A percentile compares a stretch with the other conserved stretches of the same genome.
phyloP scores from a whole-genome alignment of 2,888 invertebrate genomes.

The Aethes cnicana region DNA sequence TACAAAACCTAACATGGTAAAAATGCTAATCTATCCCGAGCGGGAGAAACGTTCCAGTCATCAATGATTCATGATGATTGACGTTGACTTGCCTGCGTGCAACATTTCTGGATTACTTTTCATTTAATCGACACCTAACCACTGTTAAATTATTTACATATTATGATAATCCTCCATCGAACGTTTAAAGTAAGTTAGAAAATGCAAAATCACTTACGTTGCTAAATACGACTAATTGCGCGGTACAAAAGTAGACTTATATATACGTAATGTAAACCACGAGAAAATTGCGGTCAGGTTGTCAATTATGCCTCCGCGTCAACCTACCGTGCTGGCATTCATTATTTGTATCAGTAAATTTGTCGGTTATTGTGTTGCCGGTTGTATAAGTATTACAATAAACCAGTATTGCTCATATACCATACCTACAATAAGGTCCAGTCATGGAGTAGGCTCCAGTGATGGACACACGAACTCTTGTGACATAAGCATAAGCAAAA shows the following conservation, averaged over 20 bases:
- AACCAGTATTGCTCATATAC: background rate
- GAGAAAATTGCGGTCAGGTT: conserved; percentile 21
- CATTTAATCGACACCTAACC: too few relatives aligned
- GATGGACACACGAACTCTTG: too few relatives aligned
- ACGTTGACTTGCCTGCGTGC: too few relatives aligned
- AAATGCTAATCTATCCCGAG: conserved; percentile 22
- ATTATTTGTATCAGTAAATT: conserved; percentile 19
- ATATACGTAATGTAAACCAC: conserved; percentile 21
- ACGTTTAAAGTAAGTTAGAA: too few relatives aligned
- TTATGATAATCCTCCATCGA: too few relatives aligned
- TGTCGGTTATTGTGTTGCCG: conserved; percentile 3
- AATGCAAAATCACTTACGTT: background rate
- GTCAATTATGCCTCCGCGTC: conserved; percentile 19
- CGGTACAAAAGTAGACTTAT: background rate
- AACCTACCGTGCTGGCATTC: conserved; percentile 3
- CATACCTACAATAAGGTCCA: too few relatives aligned
- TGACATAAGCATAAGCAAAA: too few relatives aligned
- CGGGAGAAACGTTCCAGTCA: conserved; percentile 1
- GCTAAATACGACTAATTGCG: background rate
- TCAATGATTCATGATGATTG: conserved; percentile 5
- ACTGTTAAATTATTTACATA: too few relatives aligned
- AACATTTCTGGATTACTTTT: too few relatives aligned
- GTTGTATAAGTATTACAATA: conserved; percentile 24
- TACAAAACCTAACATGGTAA: conserved; percentile 39
- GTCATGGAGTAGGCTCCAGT: too few relatives aligned